phyloP scores from a whole-genome alignment of 2,113 vertebrate genomes.

The Raja brachyura region DNA sequence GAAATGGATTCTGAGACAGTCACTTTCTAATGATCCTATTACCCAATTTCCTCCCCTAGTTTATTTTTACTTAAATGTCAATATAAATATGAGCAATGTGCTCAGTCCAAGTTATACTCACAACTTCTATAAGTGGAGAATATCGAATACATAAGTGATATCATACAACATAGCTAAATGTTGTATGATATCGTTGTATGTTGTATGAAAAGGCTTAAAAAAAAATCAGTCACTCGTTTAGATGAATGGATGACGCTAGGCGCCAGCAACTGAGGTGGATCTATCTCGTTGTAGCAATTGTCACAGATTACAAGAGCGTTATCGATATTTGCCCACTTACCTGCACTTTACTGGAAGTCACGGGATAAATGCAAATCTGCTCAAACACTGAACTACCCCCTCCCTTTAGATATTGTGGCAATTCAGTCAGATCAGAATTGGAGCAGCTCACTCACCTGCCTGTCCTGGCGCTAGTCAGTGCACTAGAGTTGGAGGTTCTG shows the following conservation, averaged over 20 bases:
- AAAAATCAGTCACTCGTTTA: too few species aligned
- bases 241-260: not conserved
- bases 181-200: too few species aligned
- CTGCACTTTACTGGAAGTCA: too few species aligned
- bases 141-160: not conserved
- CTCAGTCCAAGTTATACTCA: not conserved
- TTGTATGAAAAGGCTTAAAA: too few species aligned
- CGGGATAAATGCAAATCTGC: too few species aligned
- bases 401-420: too few species aligned
- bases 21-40: not conserved
- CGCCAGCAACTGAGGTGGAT: too few species aligned
- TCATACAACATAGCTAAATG: not conserved
- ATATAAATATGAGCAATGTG: not conserved
- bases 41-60: not conserved
- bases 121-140: not conserved
- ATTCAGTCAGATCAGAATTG: not conserved
- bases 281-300: not conserved
- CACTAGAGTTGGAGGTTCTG: not conserved
- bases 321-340: not conserved
- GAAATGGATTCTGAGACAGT: too few species aligned
- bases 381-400: too few species aligned
- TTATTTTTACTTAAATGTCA: not conserved
- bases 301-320: not conserved
- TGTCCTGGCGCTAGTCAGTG: not conserved
- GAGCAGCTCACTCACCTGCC: not conserved